Conservation (phyloP, 2,113 vertebrate species). For the Poeciliopsis retropinna region DNA sequence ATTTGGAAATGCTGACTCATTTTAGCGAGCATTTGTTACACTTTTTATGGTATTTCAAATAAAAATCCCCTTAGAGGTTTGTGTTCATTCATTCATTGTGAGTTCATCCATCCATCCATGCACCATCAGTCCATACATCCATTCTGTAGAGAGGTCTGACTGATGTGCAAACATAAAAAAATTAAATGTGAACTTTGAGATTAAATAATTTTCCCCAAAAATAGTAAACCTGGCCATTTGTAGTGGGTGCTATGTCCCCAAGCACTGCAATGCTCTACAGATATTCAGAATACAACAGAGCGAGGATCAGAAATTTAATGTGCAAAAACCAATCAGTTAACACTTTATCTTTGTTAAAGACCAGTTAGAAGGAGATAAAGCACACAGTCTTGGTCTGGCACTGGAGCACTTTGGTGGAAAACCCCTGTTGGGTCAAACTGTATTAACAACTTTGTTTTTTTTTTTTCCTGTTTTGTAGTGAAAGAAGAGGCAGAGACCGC, state of each 20-base stretch:
- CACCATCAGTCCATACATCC: too few relatives aligned
- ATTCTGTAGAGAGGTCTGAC: background rate
- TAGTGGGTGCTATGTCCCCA: background rate
- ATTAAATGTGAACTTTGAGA: background rate
- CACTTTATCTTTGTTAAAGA: background rate
- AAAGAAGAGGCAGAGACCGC: constrained; percentile 92
- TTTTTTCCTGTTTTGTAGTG: constrained; percentile 67
- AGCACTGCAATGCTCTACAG: background rate
- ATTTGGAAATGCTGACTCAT: too few relatives aligned
- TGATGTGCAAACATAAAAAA: background rate
- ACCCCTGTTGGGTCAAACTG: background rate
- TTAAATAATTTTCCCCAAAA: background rate
- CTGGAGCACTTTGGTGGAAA: background rate
- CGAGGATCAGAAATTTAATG: too few relatives aligned
- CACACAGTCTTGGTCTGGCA: background rate
- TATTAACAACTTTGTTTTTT: background rate
- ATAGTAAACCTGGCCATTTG: background rate
- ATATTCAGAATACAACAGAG: background rate
- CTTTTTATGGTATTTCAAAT: too few relatives aligned
- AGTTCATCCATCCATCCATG: too few relatives aligned
- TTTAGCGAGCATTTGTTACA: too few relatives aligned
- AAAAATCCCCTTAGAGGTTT: too few relatives aligned
- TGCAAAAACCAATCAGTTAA: background rate
- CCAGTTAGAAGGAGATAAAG: background rate
- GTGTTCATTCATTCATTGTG: too few relatives aligned